Evolutionary conservation across 1,140 invertebrate species (phyloP).

Genomic region (Zelostemma sp.): DNA sequence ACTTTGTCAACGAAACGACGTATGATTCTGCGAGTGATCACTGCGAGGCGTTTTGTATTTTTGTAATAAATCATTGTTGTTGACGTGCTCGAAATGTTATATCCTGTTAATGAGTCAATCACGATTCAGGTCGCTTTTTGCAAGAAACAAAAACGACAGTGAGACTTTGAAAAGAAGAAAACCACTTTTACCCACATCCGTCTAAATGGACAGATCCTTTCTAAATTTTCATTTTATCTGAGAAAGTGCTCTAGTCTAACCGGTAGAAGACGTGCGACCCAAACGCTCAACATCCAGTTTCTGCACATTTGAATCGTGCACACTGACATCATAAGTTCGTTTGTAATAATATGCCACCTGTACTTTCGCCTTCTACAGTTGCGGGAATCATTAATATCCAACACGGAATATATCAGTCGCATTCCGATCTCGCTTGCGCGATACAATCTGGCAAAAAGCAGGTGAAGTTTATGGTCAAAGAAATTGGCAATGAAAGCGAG

Average conservation of each 20-base stretch:
- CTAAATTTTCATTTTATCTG: conserved; percentile 61
- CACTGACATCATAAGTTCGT: too few species aligned
- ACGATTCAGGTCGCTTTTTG: not conserved
- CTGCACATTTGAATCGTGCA: too few species aligned
- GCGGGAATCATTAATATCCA: too few species aligned
- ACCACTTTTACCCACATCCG: conserved; percentile 61
- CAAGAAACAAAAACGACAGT: not conserved
- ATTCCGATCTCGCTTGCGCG: too few species aligned
- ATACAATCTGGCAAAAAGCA: too few species aligned
- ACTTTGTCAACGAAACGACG: too few species aligned
- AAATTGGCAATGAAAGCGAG: conserved; percentile 37
- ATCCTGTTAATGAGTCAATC: too few species aligned
- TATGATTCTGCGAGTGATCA: not conserved
- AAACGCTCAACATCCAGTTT: too few species aligned
- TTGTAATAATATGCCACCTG: too few species aligned
- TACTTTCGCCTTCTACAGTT: conserved; percentile 41
- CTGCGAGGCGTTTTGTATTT: not conserved
- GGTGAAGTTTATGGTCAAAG: too few species aligned
- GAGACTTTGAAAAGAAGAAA: conserved; percentile 39
- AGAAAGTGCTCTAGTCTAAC: conserved; percentile 54
- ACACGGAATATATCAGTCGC: too few species aligned
- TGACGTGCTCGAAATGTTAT: too few species aligned
- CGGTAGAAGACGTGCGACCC: conserved; percentile 22
- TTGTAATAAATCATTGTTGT: not conserved
- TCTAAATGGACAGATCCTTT: conserved; percentile 53